Conservation (phyloP, 2,888 invertebrate species). For the Tetragonula carbonaria region DNA sequence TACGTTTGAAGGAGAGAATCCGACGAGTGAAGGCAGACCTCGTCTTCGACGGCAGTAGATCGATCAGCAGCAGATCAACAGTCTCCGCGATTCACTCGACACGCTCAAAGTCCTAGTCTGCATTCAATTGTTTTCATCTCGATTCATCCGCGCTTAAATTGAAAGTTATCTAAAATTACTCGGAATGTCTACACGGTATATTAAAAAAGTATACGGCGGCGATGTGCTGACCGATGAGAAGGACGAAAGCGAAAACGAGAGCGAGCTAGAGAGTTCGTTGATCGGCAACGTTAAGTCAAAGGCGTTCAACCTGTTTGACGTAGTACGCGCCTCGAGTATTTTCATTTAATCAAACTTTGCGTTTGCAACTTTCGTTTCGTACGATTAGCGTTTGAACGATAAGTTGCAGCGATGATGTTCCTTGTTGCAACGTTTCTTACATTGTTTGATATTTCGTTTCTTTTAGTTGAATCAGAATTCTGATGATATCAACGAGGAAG, state of each 20-base stretch:
- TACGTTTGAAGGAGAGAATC: background rate
- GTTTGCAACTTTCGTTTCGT: background rate
- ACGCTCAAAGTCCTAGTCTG: background rate
- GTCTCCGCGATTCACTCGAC: background rate
- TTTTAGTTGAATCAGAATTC: conserved; percentile 88
- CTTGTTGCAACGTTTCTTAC: background rate
- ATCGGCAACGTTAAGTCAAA: conserved; percentile 86
- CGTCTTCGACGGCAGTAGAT: background rate
- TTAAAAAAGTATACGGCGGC: conserved; percentile 88
- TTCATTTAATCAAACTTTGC: background rate
- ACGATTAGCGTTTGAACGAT: background rate
- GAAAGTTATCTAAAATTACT: background rate
- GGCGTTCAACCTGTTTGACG: conserved; percentile 88
- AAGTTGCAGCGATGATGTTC: background rate
- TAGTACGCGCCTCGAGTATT: conserved; percentile 85
- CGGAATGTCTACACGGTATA: conserved; percentile 88
- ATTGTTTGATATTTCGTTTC: conserved; percentile 35
- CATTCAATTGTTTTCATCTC: background rate
- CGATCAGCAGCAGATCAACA: background rate
- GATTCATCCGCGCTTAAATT: background rate
- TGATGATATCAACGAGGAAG: conserved; percentile 87
- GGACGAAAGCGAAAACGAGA: conserved; percentile 84
- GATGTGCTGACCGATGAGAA: conserved; percentile 85
- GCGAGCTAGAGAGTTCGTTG: conserved; percentile 85
- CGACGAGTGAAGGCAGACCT: conserved; percentile 28